These are phyloP conservation scores for Elmis aenea DNA, from an alignment of 2,888 invertebrate species.

Conservation along the genomic window DNA sequence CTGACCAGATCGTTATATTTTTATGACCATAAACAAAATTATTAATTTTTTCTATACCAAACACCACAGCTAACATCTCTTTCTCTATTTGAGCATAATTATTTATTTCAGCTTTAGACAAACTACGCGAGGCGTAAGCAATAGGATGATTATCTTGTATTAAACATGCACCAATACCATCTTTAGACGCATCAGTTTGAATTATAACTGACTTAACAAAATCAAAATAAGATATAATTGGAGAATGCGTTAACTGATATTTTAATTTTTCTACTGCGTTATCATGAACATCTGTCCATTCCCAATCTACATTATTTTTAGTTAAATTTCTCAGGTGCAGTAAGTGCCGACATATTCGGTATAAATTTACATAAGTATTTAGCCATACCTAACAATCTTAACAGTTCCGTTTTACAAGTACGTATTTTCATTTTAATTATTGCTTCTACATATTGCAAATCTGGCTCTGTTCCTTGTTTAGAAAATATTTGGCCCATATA, in stretches of 20 bases:
- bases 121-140: conserved; percentile 28
- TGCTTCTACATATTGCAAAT: conserved; percentile 18
- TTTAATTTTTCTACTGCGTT: conserved; percentile 13
- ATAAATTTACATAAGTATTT: conserved; percentile 25
- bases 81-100: conserved; percentile 28
- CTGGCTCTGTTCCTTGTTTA: conserved; percentile 1
- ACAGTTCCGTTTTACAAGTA: conserved; percentile 5
- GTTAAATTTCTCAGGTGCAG: conserved; percentile 19
- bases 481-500: conserved; percentile 16
- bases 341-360: conserved; percentile 22
- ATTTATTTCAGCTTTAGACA: conserved; percentile 22
- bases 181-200: conserved; percentile 22
- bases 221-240: conserved; percentile 19
- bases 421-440: conserved; percentile 21
- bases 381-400: conserved; percentile 25
- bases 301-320: conserved; percentile 15
- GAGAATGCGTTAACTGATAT: conserved; percentile 11
- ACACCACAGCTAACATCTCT: conserved; percentile 25
- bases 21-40: conserved; percentile 25
- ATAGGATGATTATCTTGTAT: conserved; percentile 27
- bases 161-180: conserved; percentile 21
- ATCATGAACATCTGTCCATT: conserved; percentile 8
- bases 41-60: conserved; percentile 24
- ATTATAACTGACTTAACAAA: conserved; percentile 11
- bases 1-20: conserved; percentile 19